Conservation (phyloP, 2,113 vertebrate species). For the Anarrhichthys ocellatus region DNA sequence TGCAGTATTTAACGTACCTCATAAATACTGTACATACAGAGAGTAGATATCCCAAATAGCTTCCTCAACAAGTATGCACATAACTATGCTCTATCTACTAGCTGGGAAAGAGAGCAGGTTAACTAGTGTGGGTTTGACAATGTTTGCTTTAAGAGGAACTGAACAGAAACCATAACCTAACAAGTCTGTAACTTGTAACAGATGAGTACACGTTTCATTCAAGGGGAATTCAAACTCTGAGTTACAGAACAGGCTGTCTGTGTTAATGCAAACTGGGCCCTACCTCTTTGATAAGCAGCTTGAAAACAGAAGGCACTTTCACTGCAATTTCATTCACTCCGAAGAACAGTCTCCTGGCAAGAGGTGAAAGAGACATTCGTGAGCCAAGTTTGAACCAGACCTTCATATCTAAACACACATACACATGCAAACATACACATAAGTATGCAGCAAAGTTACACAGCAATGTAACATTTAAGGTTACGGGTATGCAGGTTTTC, state of each 20-base stretch:
- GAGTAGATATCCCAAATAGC: not conserved
- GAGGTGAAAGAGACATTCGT: constrained; percentile 23
- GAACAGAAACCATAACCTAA: not conserved
- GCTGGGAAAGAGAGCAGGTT: not conserved
- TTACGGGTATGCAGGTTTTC: not conserved
- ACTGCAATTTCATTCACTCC: constrained; percentile 98
- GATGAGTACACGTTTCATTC: constrained; percentile 3
- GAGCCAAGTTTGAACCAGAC: constrained; percentile 1
- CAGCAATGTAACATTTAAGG: not conserved
- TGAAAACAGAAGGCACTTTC: constrained; percentile 99
- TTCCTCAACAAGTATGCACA: not conserved
- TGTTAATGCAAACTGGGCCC: constrained; percentile 42
- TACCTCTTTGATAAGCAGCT: constrained; percentile 99
- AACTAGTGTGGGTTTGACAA: not conserved
- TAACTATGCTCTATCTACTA: not conserved
- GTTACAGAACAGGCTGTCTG: not conserved
- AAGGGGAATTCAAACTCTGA: not conserved
- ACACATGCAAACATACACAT: not conserved
- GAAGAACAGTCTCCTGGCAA: constrained; percentile 92
- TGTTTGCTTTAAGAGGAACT: not conserved
- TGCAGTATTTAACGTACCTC: not conserved
- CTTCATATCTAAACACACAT: not conserved
- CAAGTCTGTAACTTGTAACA: not conserved
- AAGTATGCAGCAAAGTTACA: not conserved
- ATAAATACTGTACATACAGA: not conserved